phyloP scores from a whole-genome alignment of 2,888 invertebrate species.

The Dyspetes luteomarginatus region DNA sequence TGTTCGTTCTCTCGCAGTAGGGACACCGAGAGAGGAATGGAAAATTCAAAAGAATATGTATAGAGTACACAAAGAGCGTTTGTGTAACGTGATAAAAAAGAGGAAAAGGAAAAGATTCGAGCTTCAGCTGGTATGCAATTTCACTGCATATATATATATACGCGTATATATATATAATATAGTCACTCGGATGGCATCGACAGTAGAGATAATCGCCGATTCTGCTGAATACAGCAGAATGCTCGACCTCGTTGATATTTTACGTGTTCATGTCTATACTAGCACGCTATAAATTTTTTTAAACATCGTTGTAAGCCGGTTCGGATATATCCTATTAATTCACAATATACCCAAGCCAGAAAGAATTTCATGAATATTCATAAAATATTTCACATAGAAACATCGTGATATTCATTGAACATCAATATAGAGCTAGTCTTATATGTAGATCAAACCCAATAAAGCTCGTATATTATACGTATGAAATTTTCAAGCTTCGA shows the following conservation, averaged over 20 bases:
- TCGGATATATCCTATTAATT: constrained; percentile 56
- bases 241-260: constrained; percentile 4
- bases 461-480: constrained; percentile 1
- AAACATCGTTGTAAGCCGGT: constrained; percentile 42
- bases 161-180: not conserved
- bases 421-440: not conserved
- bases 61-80: constrained; percentile 41
- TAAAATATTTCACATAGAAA: constrained; percentile 43
- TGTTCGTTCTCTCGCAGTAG: constrained; percentile 1
- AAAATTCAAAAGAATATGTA: constrained; percentile 58
- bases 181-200: constrained; percentile 11
- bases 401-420: constrained; percentile 15
- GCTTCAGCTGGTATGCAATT: constrained; percentile 5
- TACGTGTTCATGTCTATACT: not conserved
- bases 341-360: constrained; percentile 15
- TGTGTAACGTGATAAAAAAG: constrained; percentile 46
- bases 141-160: not conserved
- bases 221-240: constrained; percentile 35
- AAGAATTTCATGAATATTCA: constrained; percentile 58
- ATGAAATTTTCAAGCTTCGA: constrained; percentile 17
- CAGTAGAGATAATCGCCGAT: constrained; percentile 45
- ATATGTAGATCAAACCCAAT: not conserved
- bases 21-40: constrained; percentile 9
- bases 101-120: constrained; percentile 22
- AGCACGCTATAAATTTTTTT: constrained; percentile 27